Evolutionary conservation across 2,888 invertebrate genomes (phyloP).

Genomic region (Drosophila algonquin): DNA sequence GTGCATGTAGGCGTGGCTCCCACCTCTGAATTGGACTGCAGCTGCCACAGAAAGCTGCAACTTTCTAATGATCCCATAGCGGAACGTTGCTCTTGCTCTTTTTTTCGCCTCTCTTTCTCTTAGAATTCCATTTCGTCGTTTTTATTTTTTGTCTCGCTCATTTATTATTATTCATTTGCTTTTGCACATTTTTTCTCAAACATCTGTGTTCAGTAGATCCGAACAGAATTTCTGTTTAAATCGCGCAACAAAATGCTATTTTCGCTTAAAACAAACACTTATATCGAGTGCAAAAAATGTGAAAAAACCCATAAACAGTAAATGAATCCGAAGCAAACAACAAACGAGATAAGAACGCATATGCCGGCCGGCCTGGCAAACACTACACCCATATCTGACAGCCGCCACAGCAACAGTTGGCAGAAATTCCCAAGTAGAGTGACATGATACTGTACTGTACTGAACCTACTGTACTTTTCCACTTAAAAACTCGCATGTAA

Average conservation of each 20-base stretch:
- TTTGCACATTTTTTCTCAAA: constrained; percentile 8
- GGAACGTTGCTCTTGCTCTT: constrained; percentile 16
- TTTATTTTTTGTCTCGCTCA: constrained; percentile 6
- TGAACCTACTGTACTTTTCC: background rate
- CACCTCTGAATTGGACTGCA: constrained; percentile 48
- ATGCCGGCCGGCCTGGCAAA: constrained; percentile 41
- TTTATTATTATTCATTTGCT: constrained; percentile 3
- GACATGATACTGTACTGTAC: background rate
- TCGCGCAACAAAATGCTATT: constrained; percentile 14
- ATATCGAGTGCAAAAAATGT: constrained; percentile 7
- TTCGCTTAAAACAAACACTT: constrained; percentile 28
- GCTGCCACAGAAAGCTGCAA: constrained; percentile 53
- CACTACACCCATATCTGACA: constrained; percentile 41
- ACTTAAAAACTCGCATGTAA: background rate
- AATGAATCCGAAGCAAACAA: constrained; percentile 15
- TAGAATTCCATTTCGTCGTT: constrained; percentile 11
- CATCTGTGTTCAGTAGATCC: constrained; percentile 28
- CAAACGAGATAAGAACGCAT: constrained; percentile 5
- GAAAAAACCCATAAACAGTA: background rate
- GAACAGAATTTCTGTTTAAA: constrained; percentile 4
- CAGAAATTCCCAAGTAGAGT: constrained; percentile 5
- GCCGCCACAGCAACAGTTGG: constrained; percentile 16
- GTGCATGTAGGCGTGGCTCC: constrained; percentile 3
- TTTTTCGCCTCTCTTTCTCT: constrained; percentile 12
- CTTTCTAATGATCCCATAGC: constrained; percentile 66